Conservation (phyloP, 2,888 invertebrate species). For the Ornithoptera alexandrae region DNA sequence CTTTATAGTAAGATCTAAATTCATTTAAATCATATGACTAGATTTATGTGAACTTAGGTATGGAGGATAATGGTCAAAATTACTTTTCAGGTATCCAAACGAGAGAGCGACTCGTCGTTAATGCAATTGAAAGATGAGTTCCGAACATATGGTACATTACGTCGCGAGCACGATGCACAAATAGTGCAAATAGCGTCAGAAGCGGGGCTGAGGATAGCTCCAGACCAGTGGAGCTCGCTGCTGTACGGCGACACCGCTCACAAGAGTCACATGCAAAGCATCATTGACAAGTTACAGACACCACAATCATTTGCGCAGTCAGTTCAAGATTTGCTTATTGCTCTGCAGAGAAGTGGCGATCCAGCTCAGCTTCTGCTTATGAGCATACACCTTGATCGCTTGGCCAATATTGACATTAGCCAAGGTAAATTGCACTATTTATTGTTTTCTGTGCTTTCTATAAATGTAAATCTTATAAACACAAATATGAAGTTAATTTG, state of each 20-base stretch:
- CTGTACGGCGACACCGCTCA: slow-evolving; percentile 97
- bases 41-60: too few species aligned
- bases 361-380: slow-evolving; percentile 87
- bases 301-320: slow-evolving; percentile 95
- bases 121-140: slow-evolving; percentile 99
- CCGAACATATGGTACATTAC: slow-evolving; percentile 93
- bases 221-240: slow-evolving; percentile 98
- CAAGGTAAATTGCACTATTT: slow-evolving; percentile 77
- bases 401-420: slow-evolving; percentile 92
- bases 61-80: too few species aligned
- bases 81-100: slow-evolving; percentile 88
- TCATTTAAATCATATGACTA: neutral
- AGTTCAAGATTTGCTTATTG: slow-evolving; percentile 94
- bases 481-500: too few species aligned
- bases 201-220: slow-evolving; percentile 96
- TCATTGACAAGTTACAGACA: slow-evolving; percentile 92
- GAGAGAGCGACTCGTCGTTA: slow-evolving; percentile 97
- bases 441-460: neutral
- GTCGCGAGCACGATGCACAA: slow-evolving; percentile 98
- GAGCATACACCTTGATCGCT: slow-evolving; percentile 88
- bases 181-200: slow-evolving; percentile 99
- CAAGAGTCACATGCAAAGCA: slow-evolving; percentile 98
- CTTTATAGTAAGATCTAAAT: slow-evolving; percentile 87
- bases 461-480: too few species aligned
- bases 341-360: slow-evolving; percentile 93